These are phyloP conservation scores for Eudyptes chrysolophus DNA, from an alignment of 2,113 vertebrate species.

Conservation along the genomic window DNA sequence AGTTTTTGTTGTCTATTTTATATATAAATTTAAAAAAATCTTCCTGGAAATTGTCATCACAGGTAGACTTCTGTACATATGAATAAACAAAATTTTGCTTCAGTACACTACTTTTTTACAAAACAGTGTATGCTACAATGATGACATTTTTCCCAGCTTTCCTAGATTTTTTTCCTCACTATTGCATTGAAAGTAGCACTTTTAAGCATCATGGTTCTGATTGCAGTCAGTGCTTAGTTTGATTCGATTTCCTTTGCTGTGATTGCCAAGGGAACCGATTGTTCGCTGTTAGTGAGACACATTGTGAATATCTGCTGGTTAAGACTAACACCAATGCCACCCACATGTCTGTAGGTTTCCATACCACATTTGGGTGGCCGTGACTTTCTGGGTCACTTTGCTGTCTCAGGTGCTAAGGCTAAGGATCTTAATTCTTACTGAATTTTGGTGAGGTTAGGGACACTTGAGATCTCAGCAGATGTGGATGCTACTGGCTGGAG, in stretches of 20 bases:
- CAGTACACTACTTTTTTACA: neutral
- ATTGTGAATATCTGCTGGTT: neutral
- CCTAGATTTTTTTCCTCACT: neutral
- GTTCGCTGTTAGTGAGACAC: neutral
- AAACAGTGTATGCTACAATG: neutral
- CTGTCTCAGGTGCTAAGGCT: neutral
- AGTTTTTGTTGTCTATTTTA: neutral
- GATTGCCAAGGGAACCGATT: neutral
- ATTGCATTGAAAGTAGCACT: neutral
- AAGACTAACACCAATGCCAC: neutral
- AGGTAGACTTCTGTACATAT: neutral
- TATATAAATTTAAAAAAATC: neutral
- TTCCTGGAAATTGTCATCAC: neutral
- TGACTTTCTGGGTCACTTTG: neutral
- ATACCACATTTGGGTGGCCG: fast-evolving
- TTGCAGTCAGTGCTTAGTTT: neutral
- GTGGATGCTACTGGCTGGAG: neutral
- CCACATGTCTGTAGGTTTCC: neutral
- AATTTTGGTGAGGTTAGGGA: fast-evolving
- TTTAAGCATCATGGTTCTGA: neutral
- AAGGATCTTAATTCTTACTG: neutral
- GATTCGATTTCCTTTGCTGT: neutral
- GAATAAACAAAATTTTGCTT: neutral
- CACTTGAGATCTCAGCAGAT: neutral
- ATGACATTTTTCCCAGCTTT: neutral